Evolutionary conservation across 2,888 invertebrate species (phyloP), one percentile per base, ranked within the genome.

Genomic region (Lydus trimaculatus): DNA sequence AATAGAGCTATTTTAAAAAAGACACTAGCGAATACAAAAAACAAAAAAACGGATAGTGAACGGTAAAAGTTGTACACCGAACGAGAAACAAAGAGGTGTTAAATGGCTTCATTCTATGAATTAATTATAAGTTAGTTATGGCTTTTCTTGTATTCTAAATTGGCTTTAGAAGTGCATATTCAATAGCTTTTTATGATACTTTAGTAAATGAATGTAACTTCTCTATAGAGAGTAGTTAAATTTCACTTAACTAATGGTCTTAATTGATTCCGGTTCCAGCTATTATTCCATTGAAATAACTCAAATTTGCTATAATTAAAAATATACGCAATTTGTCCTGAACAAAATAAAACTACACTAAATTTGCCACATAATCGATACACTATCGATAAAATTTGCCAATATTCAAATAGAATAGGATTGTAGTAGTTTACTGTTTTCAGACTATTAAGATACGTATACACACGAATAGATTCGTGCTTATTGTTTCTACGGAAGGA

Each of bases 401-500:
- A 17, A 23, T 52, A 52, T 23, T 23, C 28, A 56, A 56, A 56
- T 56, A 6, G 25, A 56, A 17, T 5, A 48, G 52, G 11, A 23
- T 28, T 28, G 13, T 17, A 17, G 9, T 48, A 48, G 8, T 48
- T 23, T 56, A 56, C 28, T n/a, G 23, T 23, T 56, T 28, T 15
- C n/a, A 4, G 28, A 56, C 56, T 56, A 56, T 56, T 56, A 56
- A 56, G 28, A 56, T n/a, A 23, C 52, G 11, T 43, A n/a, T n/a
- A 52, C 48, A 63, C 17, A 43, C 31, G 58, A 33, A 13, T 36
- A 17, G 65, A 33, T 63, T 64, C 61, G 66, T 64, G 66, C 66
- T 70, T 61, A 66, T 63, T 39, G 61, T 59, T 39, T 63, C 31
- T 48, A 59, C 63, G 59, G 36, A 63, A 69, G 69, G 69, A 69